Evolutionary conservation across 2,113 vertebrate species (phyloP).

Genomic region (Lycocorax pyrrhopterus): DNA sequence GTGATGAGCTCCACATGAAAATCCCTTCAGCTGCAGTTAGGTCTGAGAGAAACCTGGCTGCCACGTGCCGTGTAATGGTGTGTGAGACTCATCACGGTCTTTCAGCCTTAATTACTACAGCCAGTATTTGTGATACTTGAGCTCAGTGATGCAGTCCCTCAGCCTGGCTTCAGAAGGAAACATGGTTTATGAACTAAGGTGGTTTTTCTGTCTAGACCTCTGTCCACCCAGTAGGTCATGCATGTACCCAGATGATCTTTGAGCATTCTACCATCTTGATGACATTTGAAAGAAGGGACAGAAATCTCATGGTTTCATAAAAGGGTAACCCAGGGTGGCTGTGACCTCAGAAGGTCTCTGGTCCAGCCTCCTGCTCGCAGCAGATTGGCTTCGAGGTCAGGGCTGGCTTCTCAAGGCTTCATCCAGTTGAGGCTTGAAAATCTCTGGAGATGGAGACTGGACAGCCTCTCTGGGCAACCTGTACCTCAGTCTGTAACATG

Average conservation of each 20-base stretch:
- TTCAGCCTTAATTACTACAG: slow-evolving; percentile 36
- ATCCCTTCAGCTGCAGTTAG: neutral
- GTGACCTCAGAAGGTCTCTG: neutral
- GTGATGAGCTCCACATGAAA: neutral
- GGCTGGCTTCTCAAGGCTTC: neutral
- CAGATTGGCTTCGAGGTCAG: neutral
- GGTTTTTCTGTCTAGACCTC: neutral
- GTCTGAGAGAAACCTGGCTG: neutral
- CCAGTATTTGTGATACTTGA: neutral
- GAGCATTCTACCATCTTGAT: neutral
- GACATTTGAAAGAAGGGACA: neutral
- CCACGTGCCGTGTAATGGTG: rapidly evolving
- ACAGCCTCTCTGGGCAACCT: neutral
- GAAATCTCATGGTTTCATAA: neutral
- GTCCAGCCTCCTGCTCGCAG: neutral
- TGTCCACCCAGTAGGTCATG: neutral
- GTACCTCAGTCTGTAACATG: neutral
- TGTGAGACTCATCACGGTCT: neutral
- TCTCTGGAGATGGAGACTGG: neutral
- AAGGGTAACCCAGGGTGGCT: neutral
- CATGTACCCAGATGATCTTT: neutral
- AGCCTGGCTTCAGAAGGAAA: neutral
- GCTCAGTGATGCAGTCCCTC: neutral
- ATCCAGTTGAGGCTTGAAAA: neutral
- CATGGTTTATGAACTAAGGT: neutral